Conservation (phyloP, 2,888 invertebrate genomes). For the Lasioglossum leucozonium region DNA sequence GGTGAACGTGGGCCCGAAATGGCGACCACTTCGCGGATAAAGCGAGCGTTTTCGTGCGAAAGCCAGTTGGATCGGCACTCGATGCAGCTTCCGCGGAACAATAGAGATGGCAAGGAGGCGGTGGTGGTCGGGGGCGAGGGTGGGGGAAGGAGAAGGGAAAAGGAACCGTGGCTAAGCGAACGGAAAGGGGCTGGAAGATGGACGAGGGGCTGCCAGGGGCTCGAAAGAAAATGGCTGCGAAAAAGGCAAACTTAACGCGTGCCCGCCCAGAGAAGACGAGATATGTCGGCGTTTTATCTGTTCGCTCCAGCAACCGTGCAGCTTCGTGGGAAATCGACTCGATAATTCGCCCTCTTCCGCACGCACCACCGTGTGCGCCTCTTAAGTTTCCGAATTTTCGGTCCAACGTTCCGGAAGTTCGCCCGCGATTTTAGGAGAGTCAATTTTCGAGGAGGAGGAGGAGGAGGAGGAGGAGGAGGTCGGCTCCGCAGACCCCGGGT, state of each 20-base stretch:
- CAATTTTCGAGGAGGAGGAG: not conserved
- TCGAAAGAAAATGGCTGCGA: constrained; percentile 57
- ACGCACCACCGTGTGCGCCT: not conserved
- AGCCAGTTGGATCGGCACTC: constrained; percentile 69
- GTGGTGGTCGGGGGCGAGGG: too few relatives aligned
- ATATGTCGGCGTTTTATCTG: constrained; percentile 56
- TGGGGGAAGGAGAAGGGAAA: constrained; percentile 34
- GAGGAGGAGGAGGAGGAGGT: too few relatives aligned
- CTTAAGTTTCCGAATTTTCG: constrained; percentile 15
- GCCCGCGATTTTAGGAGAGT: constrained; percentile 6
- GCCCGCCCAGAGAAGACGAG: constrained; percentile 43
- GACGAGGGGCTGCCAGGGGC: constrained; percentile 40
- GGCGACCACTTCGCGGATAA: constrained; percentile 67
- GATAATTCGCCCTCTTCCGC: constrained; percentile 19
- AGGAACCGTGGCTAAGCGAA: constrained; percentile 48
- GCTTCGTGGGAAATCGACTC: constrained; percentile 42
- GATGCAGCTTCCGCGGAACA: constrained; percentile 62
- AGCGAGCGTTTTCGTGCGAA: constrained; percentile 74
- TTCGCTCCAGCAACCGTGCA: constrained; percentile 33
- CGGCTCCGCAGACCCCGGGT: not conserved
- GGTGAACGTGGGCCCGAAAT: constrained; percentile 50
- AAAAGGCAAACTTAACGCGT: constrained; percentile 50
- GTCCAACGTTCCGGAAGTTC: constrained; percentile 4
- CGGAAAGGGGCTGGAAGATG: constrained; percentile 51
- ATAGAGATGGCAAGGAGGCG: constrained; percentile 27